These are phyloP conservation scores for Triplophysa dalaica DNA, from an alignment of 2,113 vertebrate genomes.

Conservation along the genomic window DNA sequence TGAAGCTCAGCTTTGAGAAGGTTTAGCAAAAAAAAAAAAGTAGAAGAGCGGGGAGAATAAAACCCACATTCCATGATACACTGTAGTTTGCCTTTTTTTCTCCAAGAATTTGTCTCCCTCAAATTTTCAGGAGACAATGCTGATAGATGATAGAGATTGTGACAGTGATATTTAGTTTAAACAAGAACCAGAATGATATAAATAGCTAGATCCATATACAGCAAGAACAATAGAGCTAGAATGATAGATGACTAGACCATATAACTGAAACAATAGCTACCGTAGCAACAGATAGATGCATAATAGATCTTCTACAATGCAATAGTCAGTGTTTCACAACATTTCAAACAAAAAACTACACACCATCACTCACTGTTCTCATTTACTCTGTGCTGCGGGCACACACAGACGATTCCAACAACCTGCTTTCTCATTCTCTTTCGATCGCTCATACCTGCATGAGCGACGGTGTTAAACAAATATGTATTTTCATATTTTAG, in stretches of 20 bases:
- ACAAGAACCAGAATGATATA: background rate
- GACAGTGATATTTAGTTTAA: background rate
- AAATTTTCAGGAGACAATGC: too few species aligned
- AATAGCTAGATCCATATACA: background rate
- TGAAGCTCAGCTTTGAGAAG: too few species aligned
- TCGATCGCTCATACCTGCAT: background rate
- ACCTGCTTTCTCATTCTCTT: background rate
- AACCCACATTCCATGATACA: too few species aligned
- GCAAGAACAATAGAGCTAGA: background rate
- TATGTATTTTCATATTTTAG: constrained; percentile 37
- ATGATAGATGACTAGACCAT: background rate
- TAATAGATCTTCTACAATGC: background rate
- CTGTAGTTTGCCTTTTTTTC: too few species aligned
- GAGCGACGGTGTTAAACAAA: constrained; percentile 25
- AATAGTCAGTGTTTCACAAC: background rate
- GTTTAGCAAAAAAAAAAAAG: too few species aligned
- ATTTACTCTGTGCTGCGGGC: background rate
- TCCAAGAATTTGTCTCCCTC: too few species aligned
- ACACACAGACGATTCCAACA: background rate
- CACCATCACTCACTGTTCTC: constrained; percentile 1
- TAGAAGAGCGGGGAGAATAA: too few species aligned
- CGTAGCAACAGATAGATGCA: background rate
- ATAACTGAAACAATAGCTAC: background rate
- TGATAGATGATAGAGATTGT: background rate
- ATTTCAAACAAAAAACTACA: background rate